Conservation (phyloP, 2,797 vertebrate species). For the Mycteria americana region DNA sequence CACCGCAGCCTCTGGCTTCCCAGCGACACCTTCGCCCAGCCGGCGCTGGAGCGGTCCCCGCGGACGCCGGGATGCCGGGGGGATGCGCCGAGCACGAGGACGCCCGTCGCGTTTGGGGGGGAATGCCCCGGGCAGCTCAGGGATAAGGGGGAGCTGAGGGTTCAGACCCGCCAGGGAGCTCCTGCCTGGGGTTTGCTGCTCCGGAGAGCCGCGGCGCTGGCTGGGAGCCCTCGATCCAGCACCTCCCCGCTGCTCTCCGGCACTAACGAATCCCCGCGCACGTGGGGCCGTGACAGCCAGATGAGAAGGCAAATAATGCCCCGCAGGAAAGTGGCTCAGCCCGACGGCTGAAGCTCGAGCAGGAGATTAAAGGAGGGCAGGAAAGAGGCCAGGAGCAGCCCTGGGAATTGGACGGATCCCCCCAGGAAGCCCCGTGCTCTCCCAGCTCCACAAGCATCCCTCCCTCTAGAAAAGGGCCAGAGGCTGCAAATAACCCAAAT, state of each 20-base stretch:
- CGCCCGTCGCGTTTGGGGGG: accelerated
- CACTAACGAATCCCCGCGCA: accelerated
- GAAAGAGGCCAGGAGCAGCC: neutral
- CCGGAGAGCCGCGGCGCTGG: neutral
- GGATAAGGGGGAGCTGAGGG: neutral
- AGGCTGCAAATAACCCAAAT: neutral
- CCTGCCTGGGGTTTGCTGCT: too few species aligned
- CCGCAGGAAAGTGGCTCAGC: neutral
- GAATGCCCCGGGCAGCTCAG: neutral
- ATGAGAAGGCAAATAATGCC: neutral
- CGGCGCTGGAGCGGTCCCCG: neutral
- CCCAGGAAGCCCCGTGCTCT: neutral
- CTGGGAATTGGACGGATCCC: neutral
- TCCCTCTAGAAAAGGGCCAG: neutral
- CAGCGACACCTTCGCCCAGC: neutral
- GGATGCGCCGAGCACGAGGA: neutral
- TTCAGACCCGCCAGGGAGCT: neutral
- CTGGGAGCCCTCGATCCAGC: neutral
- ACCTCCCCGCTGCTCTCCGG: neutral
- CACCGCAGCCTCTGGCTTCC: neutral
- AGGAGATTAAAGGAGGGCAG: neutral
- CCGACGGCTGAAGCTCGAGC: neutral
- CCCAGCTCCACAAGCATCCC: neutral
- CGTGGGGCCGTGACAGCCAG: accelerated
- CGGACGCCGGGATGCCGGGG: accelerated